phyloP scores from a whole-genome alignment of 92 coral and sea anemone species.

The Zoanthus sociatus region DNA sequence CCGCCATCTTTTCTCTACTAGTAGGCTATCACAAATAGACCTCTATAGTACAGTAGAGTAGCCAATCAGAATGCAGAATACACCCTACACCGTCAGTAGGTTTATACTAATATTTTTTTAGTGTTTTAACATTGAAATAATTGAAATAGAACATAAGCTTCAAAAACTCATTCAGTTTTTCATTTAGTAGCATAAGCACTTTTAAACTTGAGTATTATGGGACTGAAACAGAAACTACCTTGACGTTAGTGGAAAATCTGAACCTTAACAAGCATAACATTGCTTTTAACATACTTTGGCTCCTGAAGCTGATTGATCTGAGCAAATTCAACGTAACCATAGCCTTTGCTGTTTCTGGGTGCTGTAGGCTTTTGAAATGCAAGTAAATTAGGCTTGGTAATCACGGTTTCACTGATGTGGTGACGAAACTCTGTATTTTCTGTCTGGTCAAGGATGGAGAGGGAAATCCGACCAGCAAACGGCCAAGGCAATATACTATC shows the following conservation, averaged over 20 bases:
- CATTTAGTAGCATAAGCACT: no score
- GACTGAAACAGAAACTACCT: neutral
- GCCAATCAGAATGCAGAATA: no score
- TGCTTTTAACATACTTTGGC: constrained; percentile 75
- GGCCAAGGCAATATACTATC: constrained; percentile 91
- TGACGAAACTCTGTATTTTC: constrained; percentile 80
- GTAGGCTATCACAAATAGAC: no score
- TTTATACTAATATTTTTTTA: no score
- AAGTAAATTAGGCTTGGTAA: constrained; percentile 83
- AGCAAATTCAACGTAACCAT: constrained; percentile 90
- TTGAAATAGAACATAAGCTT: no score
- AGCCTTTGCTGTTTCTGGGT: constrained; percentile 87
- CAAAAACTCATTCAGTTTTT: no score
- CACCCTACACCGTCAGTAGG: no score
- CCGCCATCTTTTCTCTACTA: no score
- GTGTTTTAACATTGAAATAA: no score
- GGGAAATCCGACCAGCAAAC: constrained; percentile 83
- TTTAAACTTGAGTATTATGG: neutral
- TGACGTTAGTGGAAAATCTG: constrained; percentile 71
- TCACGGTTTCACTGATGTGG: constrained; percentile 89
- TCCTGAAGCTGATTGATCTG: constrained; percentile 80
- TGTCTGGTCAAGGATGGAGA: constrained; percentile 87
- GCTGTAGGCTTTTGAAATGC: constrained; percentile 92
- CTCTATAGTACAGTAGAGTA: no score
- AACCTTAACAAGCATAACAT: constrained; percentile 77